Percentiles rank a stretch among this genome's conserved stretches.
phyloP scores from a whole-genome alignment of 2,888 invertebrate species.

The Megastigmus dorsalis region DNA sequence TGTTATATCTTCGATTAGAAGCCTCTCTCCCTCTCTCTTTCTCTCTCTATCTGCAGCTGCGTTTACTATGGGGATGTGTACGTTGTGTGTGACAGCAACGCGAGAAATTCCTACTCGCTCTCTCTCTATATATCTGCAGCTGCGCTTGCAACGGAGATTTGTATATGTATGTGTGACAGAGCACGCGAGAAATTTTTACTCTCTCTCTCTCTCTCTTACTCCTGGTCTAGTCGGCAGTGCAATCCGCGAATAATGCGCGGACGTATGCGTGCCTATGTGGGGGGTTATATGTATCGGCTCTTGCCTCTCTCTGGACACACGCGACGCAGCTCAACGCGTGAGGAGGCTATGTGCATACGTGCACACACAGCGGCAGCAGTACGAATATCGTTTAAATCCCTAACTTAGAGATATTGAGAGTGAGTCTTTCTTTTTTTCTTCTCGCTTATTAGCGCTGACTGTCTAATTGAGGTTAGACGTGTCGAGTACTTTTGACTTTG shows the following conservation, averaged over 20 bases:
- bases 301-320: constrained; percentile 9
- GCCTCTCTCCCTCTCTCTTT: constrained; percentile 8
- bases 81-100: background rate
- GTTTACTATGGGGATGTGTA: background rate
- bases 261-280: no score
- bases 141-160: no score
- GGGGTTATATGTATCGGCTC: constrained; percentile 9
- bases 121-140: no score
- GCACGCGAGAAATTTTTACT: constrained; percentile 23
- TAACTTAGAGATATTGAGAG: no score
- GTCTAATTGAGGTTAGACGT: constrained; percentile 31
- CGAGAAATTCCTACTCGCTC: background rate
- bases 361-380: background rate
- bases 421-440: no score
- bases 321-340: background rate
- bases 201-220: background rate
- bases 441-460: no score
- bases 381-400: constrained; percentile 37
- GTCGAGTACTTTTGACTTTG: no score
- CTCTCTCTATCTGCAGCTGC: constrained; percentile 20
- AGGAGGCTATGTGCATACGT: background rate
- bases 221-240: background rate
- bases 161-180: no score
- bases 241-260: constrained; percentile 10
- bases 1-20: background rate